A percentile compares a stretch with the other conserved stretches of the same genome.
Conservation (phyloP, 2,797 vertebrate species). For the Micrastur ruficollis region DNA sequence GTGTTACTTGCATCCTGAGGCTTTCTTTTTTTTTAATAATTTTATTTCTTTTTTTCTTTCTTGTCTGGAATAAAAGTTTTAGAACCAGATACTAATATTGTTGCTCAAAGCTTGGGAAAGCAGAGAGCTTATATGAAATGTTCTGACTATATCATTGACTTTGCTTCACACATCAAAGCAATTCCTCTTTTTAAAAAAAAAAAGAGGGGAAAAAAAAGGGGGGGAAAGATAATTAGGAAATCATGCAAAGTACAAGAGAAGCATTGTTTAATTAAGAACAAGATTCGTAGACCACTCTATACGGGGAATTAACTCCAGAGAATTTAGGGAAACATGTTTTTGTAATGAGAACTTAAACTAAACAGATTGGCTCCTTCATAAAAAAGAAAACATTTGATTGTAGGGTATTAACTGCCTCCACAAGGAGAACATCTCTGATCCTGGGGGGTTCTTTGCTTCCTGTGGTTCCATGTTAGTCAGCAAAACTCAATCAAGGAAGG, state of each 20-base stretch:
- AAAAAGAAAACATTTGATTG: neutral
- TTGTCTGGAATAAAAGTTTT: neutral
- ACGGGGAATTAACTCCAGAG: constrained; percentile 24
- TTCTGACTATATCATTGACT: constrained; percentile 6
- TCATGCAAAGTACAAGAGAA: constrained; percentile 16
- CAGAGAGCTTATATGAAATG: neutral
- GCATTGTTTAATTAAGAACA: constrained; percentile 54
- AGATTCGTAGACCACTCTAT: neutral
- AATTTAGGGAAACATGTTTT: constrained; percentile 32
- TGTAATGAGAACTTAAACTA: constrained; percentile 22
- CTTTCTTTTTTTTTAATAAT: neutral
- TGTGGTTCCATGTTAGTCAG: neutral
- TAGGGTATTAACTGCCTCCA: neutral
- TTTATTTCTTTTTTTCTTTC: neutral
- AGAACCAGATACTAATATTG: neutral
- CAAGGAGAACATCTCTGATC: neutral
- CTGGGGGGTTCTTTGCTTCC: neutral
- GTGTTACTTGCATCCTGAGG: neutral
- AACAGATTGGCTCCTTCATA: neutral
- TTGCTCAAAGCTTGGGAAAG: neutral
- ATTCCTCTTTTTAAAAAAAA: neutral
- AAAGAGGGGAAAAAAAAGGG: neutral
- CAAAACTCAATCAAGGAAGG: neutral
- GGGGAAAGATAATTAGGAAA: constrained; percentile 19
- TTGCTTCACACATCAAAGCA: constrained; percentile 9